phyloP scores from a whole-genome alignment of 2,113 vertebrate species.

The Sapayoa aenigma region DNA sequence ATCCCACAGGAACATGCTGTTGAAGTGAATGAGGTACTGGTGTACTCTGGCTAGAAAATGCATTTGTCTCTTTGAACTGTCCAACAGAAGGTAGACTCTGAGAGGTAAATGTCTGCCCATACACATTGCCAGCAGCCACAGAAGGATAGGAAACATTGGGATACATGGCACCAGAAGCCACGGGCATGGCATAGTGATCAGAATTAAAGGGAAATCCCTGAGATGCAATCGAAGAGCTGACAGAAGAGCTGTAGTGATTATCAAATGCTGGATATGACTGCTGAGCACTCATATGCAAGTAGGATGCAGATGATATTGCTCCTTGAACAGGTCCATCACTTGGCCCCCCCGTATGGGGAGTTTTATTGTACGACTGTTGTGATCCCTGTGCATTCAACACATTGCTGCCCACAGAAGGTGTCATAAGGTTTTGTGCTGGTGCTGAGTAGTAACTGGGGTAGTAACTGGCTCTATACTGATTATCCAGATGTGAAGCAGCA shows the following conservation, averaged over 20 bases:
- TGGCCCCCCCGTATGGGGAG: conserved; percentile 37
- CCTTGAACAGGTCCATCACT: conserved; percentile 62
- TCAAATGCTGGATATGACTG: conserved; percentile 75
- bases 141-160: conserved; percentile 81
- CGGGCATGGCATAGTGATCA: conserved; percentile 68
- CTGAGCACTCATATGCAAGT: conserved; percentile 75
- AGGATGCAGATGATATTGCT: conserved; percentile 60
- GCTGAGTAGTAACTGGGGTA: conserved; percentile 79
- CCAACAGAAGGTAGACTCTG: conserved; percentile 66
- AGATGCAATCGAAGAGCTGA: conserved; percentile 71
- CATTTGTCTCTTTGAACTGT: conserved; percentile 56
- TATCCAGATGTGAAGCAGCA: conserved; percentile 72
- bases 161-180: conserved; percentile 68
- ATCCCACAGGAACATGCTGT: conserved; percentile 71
- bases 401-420: conserved; percentile 54
- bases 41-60: conserved; percentile 67
- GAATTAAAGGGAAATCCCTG: conserved; percentile 76
- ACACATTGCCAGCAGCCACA: conserved; percentile 74
- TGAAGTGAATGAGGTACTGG: conserved; percentile 66
- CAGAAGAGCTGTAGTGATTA: conserved; percentile 78
- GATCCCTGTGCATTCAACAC: conserved; percentile 66
- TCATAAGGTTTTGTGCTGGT: conserved; percentile 69
- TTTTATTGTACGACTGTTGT: conserved; percentile 72
- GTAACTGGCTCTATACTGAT: conserved; percentile 76
- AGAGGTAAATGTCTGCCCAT: conserved; percentile 80